These are phyloP conservation scores for Megastigmus dorsalis DNA, from an alignment of 2,888 invertebrate species.

Conservation along the genomic window DNA sequence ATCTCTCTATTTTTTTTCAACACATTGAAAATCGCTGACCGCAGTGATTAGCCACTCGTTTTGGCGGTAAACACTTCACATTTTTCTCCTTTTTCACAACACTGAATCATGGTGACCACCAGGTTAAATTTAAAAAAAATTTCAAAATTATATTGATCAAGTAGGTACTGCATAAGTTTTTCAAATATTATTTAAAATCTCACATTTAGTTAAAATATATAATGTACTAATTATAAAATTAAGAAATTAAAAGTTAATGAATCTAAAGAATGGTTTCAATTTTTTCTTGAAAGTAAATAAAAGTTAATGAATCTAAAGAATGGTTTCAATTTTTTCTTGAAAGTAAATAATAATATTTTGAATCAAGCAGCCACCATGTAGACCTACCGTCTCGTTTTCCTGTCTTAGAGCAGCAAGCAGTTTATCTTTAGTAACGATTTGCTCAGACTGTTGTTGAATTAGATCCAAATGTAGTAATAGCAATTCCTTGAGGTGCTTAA, in stretches of 20 bases:
- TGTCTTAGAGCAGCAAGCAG: conserved; percentile 82
- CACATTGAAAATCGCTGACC: conserved; percentile 2
- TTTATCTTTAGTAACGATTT: conserved; percentile 87
- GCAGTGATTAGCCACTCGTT: conserved; percentile 9
- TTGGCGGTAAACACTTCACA: conserved; percentile 48
- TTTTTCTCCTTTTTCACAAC: not conserved
- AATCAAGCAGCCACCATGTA: not conserved
- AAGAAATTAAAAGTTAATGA: too few species aligned
- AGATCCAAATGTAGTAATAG: conserved; percentile 89
- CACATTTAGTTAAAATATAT: too few species aligned
- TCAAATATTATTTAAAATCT: not conserved
- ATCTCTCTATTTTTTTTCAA: conserved; percentile 13
- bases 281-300: too few species aligned
- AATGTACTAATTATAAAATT: too few species aligned
- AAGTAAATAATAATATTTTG: too few species aligned
- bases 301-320: too few species aligned
- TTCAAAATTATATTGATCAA: too few species aligned
- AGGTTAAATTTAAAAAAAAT: not conserved
- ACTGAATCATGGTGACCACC: conserved; percentile 34
- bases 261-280: too few species aligned
- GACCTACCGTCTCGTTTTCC: conserved; percentile 85
- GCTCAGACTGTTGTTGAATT: conserved; percentile 92
- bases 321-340: too few species aligned
- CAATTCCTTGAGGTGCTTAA: conserved; percentile 85
- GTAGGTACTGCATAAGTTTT: too few species aligned